Conservation (phyloP, 2,888 invertebrate species). For the Leptothorax acervorum region DNA sequence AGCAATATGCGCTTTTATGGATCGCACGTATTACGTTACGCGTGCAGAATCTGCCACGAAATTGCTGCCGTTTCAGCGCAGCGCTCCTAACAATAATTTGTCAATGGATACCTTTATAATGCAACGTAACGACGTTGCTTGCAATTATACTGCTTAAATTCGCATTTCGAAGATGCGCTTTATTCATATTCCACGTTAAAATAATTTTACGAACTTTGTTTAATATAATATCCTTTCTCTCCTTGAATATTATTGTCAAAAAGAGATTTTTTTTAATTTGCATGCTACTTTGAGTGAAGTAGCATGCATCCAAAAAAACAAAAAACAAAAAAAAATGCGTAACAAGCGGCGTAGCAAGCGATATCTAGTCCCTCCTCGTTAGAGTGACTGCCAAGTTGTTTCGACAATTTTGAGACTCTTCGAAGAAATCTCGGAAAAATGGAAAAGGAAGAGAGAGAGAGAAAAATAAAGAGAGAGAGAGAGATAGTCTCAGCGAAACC, state of each 20-base stretch:
- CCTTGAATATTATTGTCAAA: neutral
- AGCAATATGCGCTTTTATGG: conserved; percentile 32
- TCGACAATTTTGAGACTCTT: conserved; percentile 6
- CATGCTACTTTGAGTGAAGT: neutral
- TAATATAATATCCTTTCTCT: neutral
- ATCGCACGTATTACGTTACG: neutral
- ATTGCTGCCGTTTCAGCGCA: conserved; percentile 4
- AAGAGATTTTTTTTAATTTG: neutral
- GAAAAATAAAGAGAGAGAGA: neutral
- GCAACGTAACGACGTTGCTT: neutral
- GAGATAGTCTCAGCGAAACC: conserved; percentile 9
- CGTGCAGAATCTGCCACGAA: neutral
- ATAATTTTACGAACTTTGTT: neutral
- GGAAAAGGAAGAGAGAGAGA: neutral
- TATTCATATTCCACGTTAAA: neutral
- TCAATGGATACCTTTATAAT: neutral
- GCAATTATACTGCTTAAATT: neutral
- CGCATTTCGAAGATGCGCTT: neutral
- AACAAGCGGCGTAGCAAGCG: conserved; percentile 9
- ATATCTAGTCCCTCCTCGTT: neutral
- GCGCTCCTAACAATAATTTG: neutral
- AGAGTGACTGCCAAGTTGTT: conserved; percentile 6
- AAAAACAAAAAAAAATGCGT: neutral
- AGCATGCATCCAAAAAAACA: neutral
- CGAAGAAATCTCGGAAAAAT: neutral